Conservation (phyloP, 2,888 invertebrate genomes). For the Anticlea derivata region DNA sequence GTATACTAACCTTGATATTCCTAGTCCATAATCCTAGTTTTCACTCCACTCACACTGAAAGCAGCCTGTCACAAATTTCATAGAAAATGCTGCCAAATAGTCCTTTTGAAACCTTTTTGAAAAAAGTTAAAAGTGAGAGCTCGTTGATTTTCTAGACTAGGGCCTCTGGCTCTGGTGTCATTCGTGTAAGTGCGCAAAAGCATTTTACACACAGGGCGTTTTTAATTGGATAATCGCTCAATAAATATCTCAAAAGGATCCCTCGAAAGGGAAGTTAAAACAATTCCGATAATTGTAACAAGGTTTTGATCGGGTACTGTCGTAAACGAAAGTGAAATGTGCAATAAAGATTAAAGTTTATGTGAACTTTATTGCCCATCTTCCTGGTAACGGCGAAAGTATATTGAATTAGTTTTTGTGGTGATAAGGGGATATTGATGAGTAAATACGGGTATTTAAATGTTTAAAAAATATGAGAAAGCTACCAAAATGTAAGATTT, state of each 20-base stretch:
- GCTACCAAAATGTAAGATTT: too few relatives aligned
- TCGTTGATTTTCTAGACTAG: too few relatives aligned
- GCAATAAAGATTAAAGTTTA: conserved; percentile 46
- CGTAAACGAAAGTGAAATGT: conserved; percentile 41
- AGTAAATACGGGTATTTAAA: conserved; percentile 12
- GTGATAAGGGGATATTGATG: conserved; percentile 9
- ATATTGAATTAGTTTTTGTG: conserved; percentile 21
- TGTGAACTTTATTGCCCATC: conserved; percentile 40
- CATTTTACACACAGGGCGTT: conserved; percentile 5
- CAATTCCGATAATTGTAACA: conserved; percentile 31
- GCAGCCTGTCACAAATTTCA: too few relatives aligned
- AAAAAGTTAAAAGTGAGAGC: too few relatives aligned
- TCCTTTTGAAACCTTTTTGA: too few relatives aligned
- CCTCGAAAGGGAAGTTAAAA: conserved; percentile 16
- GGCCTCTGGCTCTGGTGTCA: too few relatives aligned
- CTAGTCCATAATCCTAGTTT: too few relatives aligned
- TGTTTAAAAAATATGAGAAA: too few relatives aligned
- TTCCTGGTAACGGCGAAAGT: conserved; percentile 19
- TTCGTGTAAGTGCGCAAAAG: too few relatives aligned
- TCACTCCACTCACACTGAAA: too few relatives aligned
- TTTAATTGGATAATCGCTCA: conserved; percentile 20
- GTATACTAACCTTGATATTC: too few relatives aligned
- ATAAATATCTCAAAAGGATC: conserved; percentile 7
- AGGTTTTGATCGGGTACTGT: conserved; percentile 29
- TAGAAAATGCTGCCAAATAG: too few relatives aligned